Base-by-base conservation (phyloP, 2,888 invertebrate species). In the Allolobophora icterica region DNA sequence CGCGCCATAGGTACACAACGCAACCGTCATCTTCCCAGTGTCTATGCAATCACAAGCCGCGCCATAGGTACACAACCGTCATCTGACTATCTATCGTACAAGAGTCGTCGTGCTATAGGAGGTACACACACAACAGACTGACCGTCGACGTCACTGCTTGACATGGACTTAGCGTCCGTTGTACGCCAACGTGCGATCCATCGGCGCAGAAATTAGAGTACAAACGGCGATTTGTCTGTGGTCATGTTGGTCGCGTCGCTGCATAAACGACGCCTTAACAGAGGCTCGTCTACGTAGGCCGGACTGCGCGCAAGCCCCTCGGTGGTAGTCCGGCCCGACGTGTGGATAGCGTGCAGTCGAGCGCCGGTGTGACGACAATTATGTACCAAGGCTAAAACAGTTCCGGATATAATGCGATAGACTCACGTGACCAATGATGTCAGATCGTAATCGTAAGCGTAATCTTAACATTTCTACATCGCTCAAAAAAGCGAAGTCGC, bases 211-310 rank as follows among this genome's bases (percentile, higher is more conserved):
- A 71, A 71, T 71, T 71, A 71, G 52, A 71, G 71, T 71, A 71
- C 30, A 71, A 71, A 71, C n/a, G 71, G 71, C 71, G 71, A 71
- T 71, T 71, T 71, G 30, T 71, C n/a, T 71, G 71, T n/a, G 71
- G 71, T 71, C 71, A n/a, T 71, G 71, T 71, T n/a, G 24, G 83
- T 71, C 11, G 24, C 38, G 11, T 11, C 38, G 11, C 6, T 90
- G 45, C 17, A 90, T 52, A 83, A 33, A 83, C 71, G 71, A n/a
- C 71, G 71, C 52, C 52, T 52, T 21, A 24, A 71, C 52, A n/a
- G 71, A 8, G 8, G 71, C 71, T 30, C 71, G n/a, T 30, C n/a
- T 8, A 8, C 71, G 3, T 71, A n/a, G 71, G 71, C 71, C 71
- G n/a, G 30, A n/a, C n/a, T 71, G 71, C 58, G 11, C 8, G 24